These are phyloP conservation scores for Parus major DNA, from an alignment of 2,113 vertebrate genomes.

Conservation along the genomic window DNA sequence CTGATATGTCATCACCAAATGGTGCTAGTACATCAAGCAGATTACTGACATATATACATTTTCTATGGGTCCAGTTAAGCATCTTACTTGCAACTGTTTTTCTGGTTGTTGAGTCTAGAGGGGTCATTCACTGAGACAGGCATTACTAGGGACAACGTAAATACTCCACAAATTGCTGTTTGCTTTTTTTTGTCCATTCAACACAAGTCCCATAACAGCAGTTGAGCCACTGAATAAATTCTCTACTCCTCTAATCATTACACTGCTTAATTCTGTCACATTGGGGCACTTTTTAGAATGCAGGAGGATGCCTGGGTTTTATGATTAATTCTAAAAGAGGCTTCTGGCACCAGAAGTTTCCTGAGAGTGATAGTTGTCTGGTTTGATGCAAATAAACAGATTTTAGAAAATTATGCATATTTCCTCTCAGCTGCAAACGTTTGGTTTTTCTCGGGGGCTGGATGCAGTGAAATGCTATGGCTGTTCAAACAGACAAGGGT, in stretches of 20 bases:
- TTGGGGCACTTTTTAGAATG: not conserved
- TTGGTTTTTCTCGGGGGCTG: not conserved
- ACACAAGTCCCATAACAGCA: not conserved
- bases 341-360: not conserved
- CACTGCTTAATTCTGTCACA: not conserved
- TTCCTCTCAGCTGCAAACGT: constrained; percentile 42
- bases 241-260: not conserved
- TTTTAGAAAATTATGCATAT: constrained; percentile 27
- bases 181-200: not conserved
- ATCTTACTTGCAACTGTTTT: not conserved
- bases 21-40: not conserved
- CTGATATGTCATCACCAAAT: not conserved
- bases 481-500: constrained; percentile 29
- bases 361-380: not conserved
- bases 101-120: not conserved
- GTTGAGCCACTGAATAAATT: not conserved
- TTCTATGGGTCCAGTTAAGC: not conserved
- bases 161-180: not conserved
- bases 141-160: not conserved
- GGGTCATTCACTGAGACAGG: not conserved
- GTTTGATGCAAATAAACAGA: constrained; percentile 44
- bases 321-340: not conserved
- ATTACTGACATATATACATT: not conserved
- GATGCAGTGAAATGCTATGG: constrained; percentile 11
- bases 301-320: not conserved